Conservation (phyloP, 1,140 invertebrate species). For the Campoletis sonorensis region DNA sequence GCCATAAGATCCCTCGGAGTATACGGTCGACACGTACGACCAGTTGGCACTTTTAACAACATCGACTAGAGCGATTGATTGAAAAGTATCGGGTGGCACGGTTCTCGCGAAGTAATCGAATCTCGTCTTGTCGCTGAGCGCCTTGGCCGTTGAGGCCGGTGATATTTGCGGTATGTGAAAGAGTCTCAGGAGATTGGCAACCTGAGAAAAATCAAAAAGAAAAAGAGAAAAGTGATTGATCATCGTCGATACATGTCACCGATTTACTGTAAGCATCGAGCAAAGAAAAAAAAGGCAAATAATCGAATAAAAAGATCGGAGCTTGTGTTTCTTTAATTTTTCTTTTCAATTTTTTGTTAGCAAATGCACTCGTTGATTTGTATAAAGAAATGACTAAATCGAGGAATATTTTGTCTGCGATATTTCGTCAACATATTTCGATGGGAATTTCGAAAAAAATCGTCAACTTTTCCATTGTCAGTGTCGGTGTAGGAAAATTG, state of each 20-base stretch:
- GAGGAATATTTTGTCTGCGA: too few species aligned
- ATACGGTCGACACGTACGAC: constrained; percentile 89
- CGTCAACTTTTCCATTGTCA: too few species aligned
- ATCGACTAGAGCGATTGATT: constrained; percentile 86
- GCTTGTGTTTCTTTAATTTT: too few species aligned
- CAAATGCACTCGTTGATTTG: too few species aligned
- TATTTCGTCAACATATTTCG: too few species aligned
- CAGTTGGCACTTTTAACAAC: constrained; percentile 87
- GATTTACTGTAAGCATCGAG: not conserved
- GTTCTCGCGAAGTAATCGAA: constrained; percentile 89
- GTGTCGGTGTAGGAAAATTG: too few species aligned
- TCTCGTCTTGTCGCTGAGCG: constrained; percentile 86
- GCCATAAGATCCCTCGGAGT: constrained; percentile 85
- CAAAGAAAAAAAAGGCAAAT: not conserved
- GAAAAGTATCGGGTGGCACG: constrained; percentile 88
- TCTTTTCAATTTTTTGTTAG: too few species aligned
- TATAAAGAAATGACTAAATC: too few species aligned
- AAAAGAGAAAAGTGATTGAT: constrained; percentile 23
- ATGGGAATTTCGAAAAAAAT: too few species aligned
- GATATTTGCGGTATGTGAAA: constrained; percentile 90
- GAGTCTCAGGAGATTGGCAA: constrained; percentile 86
- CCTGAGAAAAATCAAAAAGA: constrained; percentile 61
- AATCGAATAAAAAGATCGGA: not conserved
- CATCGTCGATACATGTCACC: not conserved
- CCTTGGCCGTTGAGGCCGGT: constrained; percentile 87